A percentile compares a stretch with the other conserved stretches of the same genome.
Evolutionary conservation across 2,113 vertebrate genomes (phyloP).

Genomic region (Melanerpes aurifrons): DNA sequence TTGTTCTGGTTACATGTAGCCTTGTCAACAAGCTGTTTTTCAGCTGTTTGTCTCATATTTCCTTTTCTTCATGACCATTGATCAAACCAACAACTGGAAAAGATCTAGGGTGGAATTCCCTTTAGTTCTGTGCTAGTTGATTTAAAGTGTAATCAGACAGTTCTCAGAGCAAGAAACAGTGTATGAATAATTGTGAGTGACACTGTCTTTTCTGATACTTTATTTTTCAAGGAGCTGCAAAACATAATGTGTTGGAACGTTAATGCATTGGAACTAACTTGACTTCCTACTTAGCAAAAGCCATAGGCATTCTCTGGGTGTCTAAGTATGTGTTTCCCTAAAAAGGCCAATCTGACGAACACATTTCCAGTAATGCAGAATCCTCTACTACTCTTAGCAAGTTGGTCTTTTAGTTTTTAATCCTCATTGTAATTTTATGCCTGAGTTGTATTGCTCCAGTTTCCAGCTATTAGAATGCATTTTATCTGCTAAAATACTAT

Average conservation of each 20-base stretch:
- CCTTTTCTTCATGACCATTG: not conserved
- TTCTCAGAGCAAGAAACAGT: not conserved
- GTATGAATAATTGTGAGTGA: not conserved
- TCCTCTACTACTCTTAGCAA: not conserved
- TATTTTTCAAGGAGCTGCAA: slow-evolving; percentile 30
- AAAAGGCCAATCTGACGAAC: slow-evolving; percentile 21
- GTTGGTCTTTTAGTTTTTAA: not conserved
- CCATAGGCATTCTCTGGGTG: slow-evolving; percentile 36
- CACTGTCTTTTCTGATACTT: not conserved
- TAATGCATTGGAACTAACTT: slow-evolving; percentile 22
- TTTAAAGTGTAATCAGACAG: slow-evolving; percentile 15
- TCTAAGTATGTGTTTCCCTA: slow-evolving; percentile 15
- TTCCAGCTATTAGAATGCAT: slow-evolving; percentile 32
- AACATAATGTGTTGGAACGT: not conserved
- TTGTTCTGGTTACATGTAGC: slow-evolving; percentile 28
- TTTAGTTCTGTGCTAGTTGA: slow-evolving; percentile 12
- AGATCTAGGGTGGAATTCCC: not conserved
- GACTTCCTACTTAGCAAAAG: slow-evolving; percentile 41
- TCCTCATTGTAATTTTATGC: slow-evolving; percentile 31
- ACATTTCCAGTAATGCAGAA: slow-evolving; percentile 10
- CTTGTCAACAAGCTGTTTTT: slow-evolving; percentile 55
- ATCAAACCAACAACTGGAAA: slow-evolving; percentile 19
- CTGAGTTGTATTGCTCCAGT: not conserved
- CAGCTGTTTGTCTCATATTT: slow-evolving; percentile 8
- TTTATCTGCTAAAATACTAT: slow-evolving; percentile 42